Evolutionary conservation across 2,888 invertebrate species (phyloP), one percentile per base, ranked within the genome.

Genomic region (Scaptodrosophila latifasciaeformis): DNA sequence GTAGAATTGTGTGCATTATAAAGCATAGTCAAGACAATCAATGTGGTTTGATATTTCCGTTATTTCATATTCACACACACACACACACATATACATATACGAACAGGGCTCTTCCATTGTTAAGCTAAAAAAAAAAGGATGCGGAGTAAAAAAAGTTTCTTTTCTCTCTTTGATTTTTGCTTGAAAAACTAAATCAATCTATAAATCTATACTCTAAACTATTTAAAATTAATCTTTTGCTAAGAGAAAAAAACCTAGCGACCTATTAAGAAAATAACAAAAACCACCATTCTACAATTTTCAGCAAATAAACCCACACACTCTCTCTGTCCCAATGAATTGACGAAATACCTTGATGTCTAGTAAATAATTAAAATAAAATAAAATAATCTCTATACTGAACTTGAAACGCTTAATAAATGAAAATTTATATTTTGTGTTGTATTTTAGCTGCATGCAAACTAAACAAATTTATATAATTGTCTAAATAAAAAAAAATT

Each of bases 21-120:
- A n/a, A n/a, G 34, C n/a, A 40, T 49, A 79, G 80, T 70, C 70
- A 59, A 77, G 71, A 74, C 74, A 74, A 74, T 74, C 74, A 74
- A 74, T 63, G 74, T 74, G 80, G 67, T 72, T 80, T 71, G 67
- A 77, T 59, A 76, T 57, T 76, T 72, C 54, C 56, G 52, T 51
- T 43, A 50, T 51, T 69, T 49, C 53, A 56, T 63, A 17, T 53
- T n/a, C 49, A 54, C 49, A 58, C 50, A n/a, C n/a, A n/a, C n/a
- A n/a, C n/a, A n/a, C n/a, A n/a, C n/a, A n/a, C n/a, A n/a, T n/a
- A n/a, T n/a, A n/a, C n/a, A n/a, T n/a, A n/a, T n/a, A n/a, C n/a
- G n/a, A n/a, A n/a, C n/a, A n/a, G n/a, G 51, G 61, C 59, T 62
- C 59, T 71, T 70, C 63, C 61, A 65, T 59, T 60, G 54, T 60